Percentiles rank a stretch among this genome's conserved stretches.
Evolutionary conservation across 2,797 vertebrate genomes (phyloP).

Genomic region (Epinephelus malabaricus): DNA sequence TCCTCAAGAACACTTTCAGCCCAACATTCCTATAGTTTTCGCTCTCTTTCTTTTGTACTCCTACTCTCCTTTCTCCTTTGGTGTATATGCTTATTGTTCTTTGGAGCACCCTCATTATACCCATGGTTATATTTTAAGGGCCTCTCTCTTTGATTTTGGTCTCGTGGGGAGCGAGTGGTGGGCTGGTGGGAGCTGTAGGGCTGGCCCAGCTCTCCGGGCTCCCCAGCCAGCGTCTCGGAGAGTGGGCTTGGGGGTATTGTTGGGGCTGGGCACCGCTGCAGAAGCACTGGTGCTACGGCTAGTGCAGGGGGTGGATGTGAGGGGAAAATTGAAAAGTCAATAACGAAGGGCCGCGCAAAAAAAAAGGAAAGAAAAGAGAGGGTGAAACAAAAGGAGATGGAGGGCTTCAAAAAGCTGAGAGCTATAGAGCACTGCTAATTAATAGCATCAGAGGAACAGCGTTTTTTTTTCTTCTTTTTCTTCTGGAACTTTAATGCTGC

Average conservation of each 20-base stretch:
- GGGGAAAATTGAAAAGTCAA: slow-evolving; percentile 88
- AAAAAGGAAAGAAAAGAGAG: slow-evolving; percentile 57
- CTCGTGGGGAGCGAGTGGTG: slow-evolving; percentile 75
- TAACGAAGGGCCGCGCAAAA: slow-evolving; percentile 72
- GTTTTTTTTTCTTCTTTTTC: slow-evolving; percentile 30
- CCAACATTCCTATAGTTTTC: slow-evolving; percentile 76
- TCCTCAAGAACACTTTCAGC: slow-evolving; percentile 57
- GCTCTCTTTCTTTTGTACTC: slow-evolving; percentile 69
- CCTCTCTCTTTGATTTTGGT: slow-evolving; percentile 84
- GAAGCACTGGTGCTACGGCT: slow-evolving; percentile 59
- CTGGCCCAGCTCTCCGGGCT: slow-evolving; percentile 76
- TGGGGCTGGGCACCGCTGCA: slow-evolving; percentile 69
- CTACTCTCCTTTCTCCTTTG: slow-evolving; percentile 72
- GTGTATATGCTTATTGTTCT: slow-evolving; percentile 84
- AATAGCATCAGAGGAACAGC: slow-evolving; percentile 78
- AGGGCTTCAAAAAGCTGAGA: slow-evolving; percentile 81
- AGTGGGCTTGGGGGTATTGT: slow-evolving; percentile 81
- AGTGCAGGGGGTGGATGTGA: slow-evolving; percentile 76
- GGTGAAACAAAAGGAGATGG: slow-evolving; percentile 80
- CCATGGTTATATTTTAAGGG: slow-evolving; percentile 85
- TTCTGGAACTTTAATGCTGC: slow-evolving; percentile 72
- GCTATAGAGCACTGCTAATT: slow-evolving; percentile 75
- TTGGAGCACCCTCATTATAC: slow-evolving; percentile 84
- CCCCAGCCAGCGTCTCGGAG: slow-evolving; percentile 81
- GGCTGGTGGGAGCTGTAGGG: slow-evolving; percentile 79